A percentile compares a stretch with the other conserved stretches of the same genome.
Evolutionary conservation across 2,888 invertebrate genomes (phyloP).

Genomic region (Cryptocephalus primarius): DNA sequence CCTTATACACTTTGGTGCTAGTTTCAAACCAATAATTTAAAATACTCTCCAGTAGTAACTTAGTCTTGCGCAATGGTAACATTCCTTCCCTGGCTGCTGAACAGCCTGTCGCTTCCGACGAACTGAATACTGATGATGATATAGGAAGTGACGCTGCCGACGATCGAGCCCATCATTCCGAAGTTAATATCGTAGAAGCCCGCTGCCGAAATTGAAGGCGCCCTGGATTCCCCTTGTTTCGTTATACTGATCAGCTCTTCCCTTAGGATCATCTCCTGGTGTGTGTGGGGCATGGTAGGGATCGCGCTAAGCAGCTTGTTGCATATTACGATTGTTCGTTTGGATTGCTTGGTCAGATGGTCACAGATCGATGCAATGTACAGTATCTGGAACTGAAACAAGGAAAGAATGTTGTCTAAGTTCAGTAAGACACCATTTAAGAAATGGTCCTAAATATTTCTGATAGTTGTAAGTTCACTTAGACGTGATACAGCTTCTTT

Average conservation of each 20-base stretch:
- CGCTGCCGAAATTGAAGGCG: conserved; percentile 7
- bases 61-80: no score
- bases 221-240: conserved; percentile 7
- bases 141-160: conserved; percentile 8
- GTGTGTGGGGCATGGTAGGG: conserved; percentile 1
- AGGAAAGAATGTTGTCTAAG: neutral
- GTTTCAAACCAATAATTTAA: no score
- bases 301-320: conserved; percentile 6
- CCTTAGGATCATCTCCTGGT: conserved; percentile 2
- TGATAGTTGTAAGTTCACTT: no score
- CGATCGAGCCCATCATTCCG: conserved; percentile 9
- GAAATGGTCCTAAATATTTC: no score
- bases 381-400: conserved; percentile 7
- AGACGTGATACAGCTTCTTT: no score
- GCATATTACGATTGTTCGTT: conserved; percentile 5
- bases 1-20: no score
- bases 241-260: conserved; percentile 5
- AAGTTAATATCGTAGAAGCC: conserved; percentile 10
- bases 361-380: conserved; percentile 7
- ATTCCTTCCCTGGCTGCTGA: no score
- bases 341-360: conserved; percentile 4
- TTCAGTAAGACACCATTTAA: no score
- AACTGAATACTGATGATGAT: conserved; percentile 11
- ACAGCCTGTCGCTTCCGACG: no score
- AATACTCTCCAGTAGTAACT: no score